Evolutionary conservation across 1,140 invertebrate genomes (phyloP).

Genomic region (Whitmania pigra): DNA sequence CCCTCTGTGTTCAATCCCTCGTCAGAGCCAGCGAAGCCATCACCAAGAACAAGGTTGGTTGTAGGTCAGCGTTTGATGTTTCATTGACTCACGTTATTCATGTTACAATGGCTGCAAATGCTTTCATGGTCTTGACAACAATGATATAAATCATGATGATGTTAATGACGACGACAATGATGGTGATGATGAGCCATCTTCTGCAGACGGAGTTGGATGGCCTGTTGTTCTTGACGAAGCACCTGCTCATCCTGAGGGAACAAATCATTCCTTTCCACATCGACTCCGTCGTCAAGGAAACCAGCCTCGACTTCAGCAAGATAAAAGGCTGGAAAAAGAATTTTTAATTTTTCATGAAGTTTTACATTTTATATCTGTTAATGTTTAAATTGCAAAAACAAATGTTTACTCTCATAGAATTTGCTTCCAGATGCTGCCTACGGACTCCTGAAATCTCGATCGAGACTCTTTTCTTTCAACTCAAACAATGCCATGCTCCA

Average conservation of each 20-base stretch:
- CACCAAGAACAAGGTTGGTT: constrained; percentile 38
- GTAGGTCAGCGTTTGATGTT: too few relatives aligned
- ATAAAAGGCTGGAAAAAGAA: constrained; percentile 34
- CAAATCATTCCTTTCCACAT: constrained; percentile 97
- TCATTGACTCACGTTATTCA: too few relatives aligned
- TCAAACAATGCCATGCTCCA: constrained; percentile 81
- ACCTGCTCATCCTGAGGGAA: constrained; percentile 85
- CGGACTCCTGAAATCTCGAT: constrained; percentile 68
- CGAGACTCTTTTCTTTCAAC: constrained; percentile 70
- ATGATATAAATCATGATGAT: too few relatives aligned
- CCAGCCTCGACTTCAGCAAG: constrained; percentile 71
- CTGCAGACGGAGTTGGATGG: constrained; percentile 57
- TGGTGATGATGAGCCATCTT: background rate
- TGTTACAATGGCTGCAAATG: too few relatives aligned
- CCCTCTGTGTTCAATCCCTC: constrained; percentile 78
- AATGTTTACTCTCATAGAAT: too few relatives aligned
- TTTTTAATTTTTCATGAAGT: too few relatives aligned
- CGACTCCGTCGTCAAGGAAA: constrained; percentile 83
- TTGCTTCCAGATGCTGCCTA: constrained; percentile 52
- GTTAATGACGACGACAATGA: too few relatives aligned
- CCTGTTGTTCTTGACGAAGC: constrained; percentile 91
- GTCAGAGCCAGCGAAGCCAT: constrained; percentile 55
- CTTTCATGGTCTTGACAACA: too few relatives aligned
- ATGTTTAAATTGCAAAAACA: too few relatives aligned
- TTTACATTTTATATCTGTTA: too few relatives aligned